These are phyloP conservation scores for Apamea anceps DNA, from an alignment of 2,888 invertebrate species.

Conservation along the genomic window DNA sequence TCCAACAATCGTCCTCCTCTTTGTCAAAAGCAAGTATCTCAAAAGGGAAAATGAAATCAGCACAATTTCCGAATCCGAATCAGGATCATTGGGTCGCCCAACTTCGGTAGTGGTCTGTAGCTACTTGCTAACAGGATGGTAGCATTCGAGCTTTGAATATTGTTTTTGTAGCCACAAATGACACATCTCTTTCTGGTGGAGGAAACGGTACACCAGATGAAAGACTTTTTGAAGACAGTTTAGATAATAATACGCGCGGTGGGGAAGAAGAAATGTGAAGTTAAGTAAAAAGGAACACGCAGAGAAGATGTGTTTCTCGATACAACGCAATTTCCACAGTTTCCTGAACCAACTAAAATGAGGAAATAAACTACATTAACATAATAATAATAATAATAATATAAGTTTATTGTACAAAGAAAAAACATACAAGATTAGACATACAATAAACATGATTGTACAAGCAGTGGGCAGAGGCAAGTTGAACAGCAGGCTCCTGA, in stretches of 20 bases:
- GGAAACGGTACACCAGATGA: background rate
- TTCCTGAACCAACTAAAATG: background rate
- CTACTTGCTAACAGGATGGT: background rate
- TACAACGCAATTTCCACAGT: background rate
- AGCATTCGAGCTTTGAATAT: background rate
- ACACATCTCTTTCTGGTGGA: background rate
- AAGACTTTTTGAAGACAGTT: background rate
- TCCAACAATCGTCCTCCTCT: background rate
- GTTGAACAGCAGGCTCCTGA: too few species aligned
- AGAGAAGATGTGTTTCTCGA: background rate
- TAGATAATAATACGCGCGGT: background rate
- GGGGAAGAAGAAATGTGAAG: background rate
- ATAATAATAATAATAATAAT: too few species aligned
- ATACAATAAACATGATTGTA: too few species aligned
- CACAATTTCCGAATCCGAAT: background rate
- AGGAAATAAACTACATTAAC: background rate
- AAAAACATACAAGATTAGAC: too few species aligned
- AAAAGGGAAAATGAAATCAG: background rate
- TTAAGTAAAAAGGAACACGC: background rate
- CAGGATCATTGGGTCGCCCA: background rate
- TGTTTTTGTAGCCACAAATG: background rate
- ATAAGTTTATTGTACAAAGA: too few species aligned
- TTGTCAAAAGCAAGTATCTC: background rate
- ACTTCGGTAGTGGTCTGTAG: background rate
- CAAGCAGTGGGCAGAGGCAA: too few species aligned